Evolutionary conservation across 2,797 vertebrate genomes (phyloP), one percentile per base, ranked within the genome.

Genomic region (Anguilla marmorata): DNA sequence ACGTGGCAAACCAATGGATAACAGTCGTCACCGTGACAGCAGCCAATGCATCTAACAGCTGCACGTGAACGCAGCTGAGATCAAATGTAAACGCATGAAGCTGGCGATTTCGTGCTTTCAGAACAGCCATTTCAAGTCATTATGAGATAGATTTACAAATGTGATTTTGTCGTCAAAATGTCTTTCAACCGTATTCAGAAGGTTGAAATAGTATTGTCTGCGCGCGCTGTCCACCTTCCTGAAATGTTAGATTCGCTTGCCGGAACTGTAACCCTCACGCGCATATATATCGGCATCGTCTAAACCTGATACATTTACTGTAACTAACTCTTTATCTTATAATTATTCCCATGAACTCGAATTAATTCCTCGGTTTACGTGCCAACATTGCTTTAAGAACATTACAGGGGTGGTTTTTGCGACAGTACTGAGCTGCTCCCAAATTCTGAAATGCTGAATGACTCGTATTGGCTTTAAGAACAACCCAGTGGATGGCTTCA

Each of bases 1-100:
- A 82, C 89, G 83, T 88, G 27, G 69, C 66, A 86, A 41, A 85
- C 82, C 12, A 83, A 87, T 12, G 3, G 48, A 60, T 74, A 79
- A 87, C 80, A 86, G 3, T 12, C 41, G 21, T 82, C 41, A 82
- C 45, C 1, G 41, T 50, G 79, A 50, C 41, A 24, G 41, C 24
- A 16, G 63, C 63, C 21, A 6, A 37, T 79, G 74, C 45, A 9
- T 21, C 21, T 82, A 82, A n/a, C 79, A 82, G 19, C 45, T 80
- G 76, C 76, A 80, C 4, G 5, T 82, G 19, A 24, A 82, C 45
- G 45, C 2, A 48, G 79, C 24, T 50, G 45, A 48, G 19, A 50
- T 82, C 41, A 45, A 41, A 80, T 45, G 19, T 45, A 80, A 12
- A 80, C 33, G 21, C 14, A 80, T 80, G 76, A 3, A 1, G 4